These are phyloP conservation scores for Callopanchax toddi DNA, from an alignment of 2,113 vertebrate species.

Conservation along the genomic window DNA sequence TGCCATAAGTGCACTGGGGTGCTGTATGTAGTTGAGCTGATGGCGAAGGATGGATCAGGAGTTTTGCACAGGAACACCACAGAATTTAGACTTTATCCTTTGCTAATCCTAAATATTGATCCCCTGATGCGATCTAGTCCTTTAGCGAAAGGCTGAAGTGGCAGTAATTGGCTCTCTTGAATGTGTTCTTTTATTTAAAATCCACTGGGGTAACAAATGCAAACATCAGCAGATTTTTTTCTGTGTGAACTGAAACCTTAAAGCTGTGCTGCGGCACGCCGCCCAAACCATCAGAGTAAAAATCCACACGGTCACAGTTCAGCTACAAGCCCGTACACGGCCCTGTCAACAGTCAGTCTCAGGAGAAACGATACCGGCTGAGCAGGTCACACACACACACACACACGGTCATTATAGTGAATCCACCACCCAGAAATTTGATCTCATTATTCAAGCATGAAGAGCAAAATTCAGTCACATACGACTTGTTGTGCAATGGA, in stretches of 20 bases:
- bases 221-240: background rate
- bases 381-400: slow-evolving; percentile 9
- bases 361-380: slow-evolving; percentile 20
- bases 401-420: background rate
- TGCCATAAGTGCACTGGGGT: no score
- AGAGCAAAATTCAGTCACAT: background rate
- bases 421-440: slow-evolving; percentile 15
- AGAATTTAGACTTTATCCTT: no score
- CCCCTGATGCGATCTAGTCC: no score
- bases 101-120: no score
- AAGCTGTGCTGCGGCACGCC: slow-evolving; percentile 1
- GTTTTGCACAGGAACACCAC: no score
- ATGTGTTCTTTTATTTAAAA: no score
- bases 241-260: slow-evolving; percentile 18
- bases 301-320: background rate
- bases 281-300: background rate
- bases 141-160: no score
- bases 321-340: slow-evolving; percentile 36
- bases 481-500: slow-evolving; percentile 15
- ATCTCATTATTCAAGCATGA: slow-evolving; percentile 22
- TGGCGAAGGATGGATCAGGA: no score
- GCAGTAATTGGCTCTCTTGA: no score
- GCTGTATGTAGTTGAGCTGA: no score
- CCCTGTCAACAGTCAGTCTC: slow-evolving; percentile 14
- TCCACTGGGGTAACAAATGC: background rate